phyloP scores from a whole-genome alignment of 2,888 invertebrate species.

The Drosophila heteroneura region DNA sequence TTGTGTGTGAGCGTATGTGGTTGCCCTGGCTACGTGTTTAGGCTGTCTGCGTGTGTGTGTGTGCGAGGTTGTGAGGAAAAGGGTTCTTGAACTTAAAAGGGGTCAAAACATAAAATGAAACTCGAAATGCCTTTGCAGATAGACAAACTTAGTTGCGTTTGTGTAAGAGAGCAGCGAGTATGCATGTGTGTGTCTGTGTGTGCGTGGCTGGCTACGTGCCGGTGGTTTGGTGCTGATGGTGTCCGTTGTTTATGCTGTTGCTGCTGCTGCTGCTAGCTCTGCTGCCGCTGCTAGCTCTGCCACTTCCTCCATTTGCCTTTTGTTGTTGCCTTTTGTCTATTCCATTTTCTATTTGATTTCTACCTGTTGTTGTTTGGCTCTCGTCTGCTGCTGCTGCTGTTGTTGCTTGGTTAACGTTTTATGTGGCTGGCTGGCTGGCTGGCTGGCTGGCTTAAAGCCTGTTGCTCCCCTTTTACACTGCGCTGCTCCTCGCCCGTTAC shows the following conservation, averaged over 20 bases:
- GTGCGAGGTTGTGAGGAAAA: constrained; percentile 77
- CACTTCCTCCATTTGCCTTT: constrained; percentile 76
- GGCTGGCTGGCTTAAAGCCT: constrained; percentile 63
- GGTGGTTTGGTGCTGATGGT: constrained; percentile 68
- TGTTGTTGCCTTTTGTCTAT: constrained; percentile 69
- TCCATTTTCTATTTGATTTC: constrained; percentile 79
- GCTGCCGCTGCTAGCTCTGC: constrained; percentile 52
- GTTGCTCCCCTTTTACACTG: constrained; percentile 70
- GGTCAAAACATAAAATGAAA: constrained; percentile 83
- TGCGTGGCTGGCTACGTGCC: constrained; percentile 57
- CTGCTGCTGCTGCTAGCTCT: constrained; percentile 49
- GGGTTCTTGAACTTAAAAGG: constrained; percentile 85
- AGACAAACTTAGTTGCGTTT: constrained; percentile 70
- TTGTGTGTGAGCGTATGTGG: constrained; percentile 56
- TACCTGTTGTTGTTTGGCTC: constrained; percentile 74
- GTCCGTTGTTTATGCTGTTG: constrained; percentile 65
- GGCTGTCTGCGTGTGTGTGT: constrained; percentile 14
- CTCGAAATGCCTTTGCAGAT: constrained; percentile 81
- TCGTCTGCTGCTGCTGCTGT: constrained; percentile 40
- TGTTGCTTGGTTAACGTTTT: constrained; percentile 46
- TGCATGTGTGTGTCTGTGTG: constrained; percentile 21
- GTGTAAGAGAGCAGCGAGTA: constrained; percentile 35
- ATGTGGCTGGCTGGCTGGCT: constrained; percentile 44
- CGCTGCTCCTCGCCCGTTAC: constrained; percentile 53
- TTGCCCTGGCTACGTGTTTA: constrained; percentile 35